These are phyloP conservation scores for Candoia aspera DNA, from an alignment of 2,113 vertebrate species.

Conservation along the genomic window DNA sequence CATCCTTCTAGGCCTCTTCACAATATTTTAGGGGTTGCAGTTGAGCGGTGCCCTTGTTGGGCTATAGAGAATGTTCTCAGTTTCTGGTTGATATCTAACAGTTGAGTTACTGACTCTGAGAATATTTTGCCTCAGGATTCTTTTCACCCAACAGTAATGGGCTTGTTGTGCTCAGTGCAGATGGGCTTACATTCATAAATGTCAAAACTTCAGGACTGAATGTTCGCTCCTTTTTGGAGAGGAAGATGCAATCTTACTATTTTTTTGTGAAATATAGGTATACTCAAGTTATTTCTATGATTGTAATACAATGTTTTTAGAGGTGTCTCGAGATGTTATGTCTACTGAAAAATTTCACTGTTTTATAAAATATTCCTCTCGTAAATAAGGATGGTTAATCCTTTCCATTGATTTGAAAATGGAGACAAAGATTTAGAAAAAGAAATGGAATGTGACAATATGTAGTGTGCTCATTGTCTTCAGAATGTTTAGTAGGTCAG, in stretches of 20 bases:
- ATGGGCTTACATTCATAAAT: conserved; percentile 55
- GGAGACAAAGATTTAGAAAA: conserved; percentile 10
- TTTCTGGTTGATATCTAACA: conserved; percentile 49
- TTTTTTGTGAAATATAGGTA: conserved; percentile 50
- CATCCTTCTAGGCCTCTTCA: conserved; percentile 47
- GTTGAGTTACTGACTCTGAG: conserved; percentile 35
- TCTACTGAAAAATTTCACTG: conserved; percentile 43
- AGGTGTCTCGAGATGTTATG: conserved; percentile 41
- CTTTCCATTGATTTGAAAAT: conserved; percentile 39
- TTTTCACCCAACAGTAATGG: conserved; percentile 48
- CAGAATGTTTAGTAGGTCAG: conserved; percentile 6
- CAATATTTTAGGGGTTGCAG: conserved; percentile 29
- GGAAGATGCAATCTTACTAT: conserved; percentile 44
- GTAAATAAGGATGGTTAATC: conserved; percentile 29
- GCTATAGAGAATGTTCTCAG: conserved; percentile 47
- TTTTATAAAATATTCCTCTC: conserved; percentile 42
- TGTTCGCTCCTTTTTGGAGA: conserved; percentile 33
- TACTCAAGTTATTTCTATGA: conserved; percentile 55
- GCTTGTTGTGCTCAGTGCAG: conserved; percentile 33
- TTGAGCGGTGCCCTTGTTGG: conserved; percentile 26
- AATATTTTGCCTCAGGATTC: conserved; percentile 58
- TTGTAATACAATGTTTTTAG: conserved; percentile 50
- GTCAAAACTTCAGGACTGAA: conserved; percentile 38
- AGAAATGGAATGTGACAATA: conserved; percentile 20
- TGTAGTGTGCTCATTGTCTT: conserved; percentile 9